Base-by-base conservation (phyloP, 2,888 invertebrate species). In the Pseudococcus longispinus region DNA sequence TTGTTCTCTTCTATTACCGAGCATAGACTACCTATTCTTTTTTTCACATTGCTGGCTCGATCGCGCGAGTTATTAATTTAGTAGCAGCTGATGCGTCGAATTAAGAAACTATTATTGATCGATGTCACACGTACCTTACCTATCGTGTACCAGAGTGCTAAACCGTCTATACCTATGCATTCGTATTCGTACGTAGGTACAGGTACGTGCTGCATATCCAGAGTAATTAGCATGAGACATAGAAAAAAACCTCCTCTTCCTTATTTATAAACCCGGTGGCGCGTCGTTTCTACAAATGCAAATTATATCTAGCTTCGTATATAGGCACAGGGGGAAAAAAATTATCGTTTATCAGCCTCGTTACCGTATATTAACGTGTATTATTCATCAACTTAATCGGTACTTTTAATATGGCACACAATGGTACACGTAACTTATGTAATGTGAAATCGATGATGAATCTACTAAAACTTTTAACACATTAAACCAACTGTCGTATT, bases 61-160 rank as follows among this genome's bases (percentile, higher is more conserved):
- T 29, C n/a, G n/a, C n/a, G n/a, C 51, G 55, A 23, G 26, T 44
- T 83, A 55, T 84, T 84, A 84, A 84, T 84, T 84, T 84, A 42
- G 77, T 80, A 80, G 77, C 77, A 42, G 77, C 20, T 80, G 77
- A 80, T 80, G 37, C 2, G 77, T 80, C 77, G 77, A 80, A 80
- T 80, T 80, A 80, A 20, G n/a, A 42, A 80, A 20, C 13, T 80
- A 80, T 42, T 70, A 70, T 70, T 32, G 70, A 70, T 70, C 70
- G 70, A 70, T 70, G 70, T 70, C 70, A 15, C 70, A 70, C 70
- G 37, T 37, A 37, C 32, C 32, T n/a, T 32, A 32, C 32, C 2
- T 5, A 32, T 32, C 32, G 32, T n/a, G n/a, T n/a, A n/a, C n/a
- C n/a, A n/a, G n/a, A n/a, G n/a, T n/a, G n/a, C n/a, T n/a, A n/a